Base-by-base conservation (phyloP, 2,797 vertebrate species). In the Sebastiscus tertius region DNA sequence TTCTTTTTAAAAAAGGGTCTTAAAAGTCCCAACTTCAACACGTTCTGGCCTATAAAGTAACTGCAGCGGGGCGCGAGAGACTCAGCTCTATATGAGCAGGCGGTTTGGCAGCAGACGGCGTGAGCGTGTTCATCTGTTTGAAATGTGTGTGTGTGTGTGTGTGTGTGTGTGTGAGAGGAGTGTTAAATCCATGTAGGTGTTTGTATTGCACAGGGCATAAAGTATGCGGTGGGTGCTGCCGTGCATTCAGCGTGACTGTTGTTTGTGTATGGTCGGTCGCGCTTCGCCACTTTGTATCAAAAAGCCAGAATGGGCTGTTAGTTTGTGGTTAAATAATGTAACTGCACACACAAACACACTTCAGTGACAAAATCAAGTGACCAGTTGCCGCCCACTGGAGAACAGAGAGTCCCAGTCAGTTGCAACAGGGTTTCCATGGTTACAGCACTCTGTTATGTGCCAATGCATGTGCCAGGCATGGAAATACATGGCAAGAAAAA, bases 221-320 rank as follows among this genome's bases (percentile, higher is more conserved):
- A 79, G 79, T 74, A 55, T 59, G 65, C 74, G 29, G 68, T 68
- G 67, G 80, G 73, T 84, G 84, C 62, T 14, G 20, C 64, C 27
- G 81, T 81, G 80, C 82, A 72, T 84, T 80, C 72, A 73, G 82
- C 36, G 31, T 88, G 91, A 87, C 83, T 73, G 61, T 69, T 90
- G 89, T 92, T 93, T 87, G 82, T 83, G 86, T 79, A 81, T 59
- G 72, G 71, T 90, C 14, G 72, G 88, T 89, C 81, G 83, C 42
- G 52, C 81, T 88, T 79, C 80, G 62, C 62, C 72, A 75, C 75
- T 78, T 63, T 80, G 71, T 46, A 84, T 83, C 81, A 74, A 67
- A 49, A 86, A 82, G 59, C 63, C 76, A 65, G 55, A 69, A 39
- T 7, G 54, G 77, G 76, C 66, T 74, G 75, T 87, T 68, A 70